A percentile compares a stretch with the other conserved stretches of the same genome.
These are phyloP conservation scores for Pogona vitticeps DNA, from an alignment of 2,113 vertebrate species.

Conservation along the genomic window DNA sequence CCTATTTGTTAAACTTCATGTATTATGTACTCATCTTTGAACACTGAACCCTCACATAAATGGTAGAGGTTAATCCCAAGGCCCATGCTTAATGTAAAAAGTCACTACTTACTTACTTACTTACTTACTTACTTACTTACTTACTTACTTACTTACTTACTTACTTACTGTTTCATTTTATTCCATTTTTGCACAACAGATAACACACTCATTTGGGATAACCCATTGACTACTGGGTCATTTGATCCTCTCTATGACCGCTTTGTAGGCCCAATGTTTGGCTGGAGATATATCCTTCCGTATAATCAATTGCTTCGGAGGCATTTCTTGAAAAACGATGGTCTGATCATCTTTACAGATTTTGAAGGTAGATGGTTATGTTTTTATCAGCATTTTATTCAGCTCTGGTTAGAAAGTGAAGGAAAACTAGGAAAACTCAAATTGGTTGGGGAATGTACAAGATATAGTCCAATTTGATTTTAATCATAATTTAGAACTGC, in stretches of 20 bases:
- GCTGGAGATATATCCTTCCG: constrained; percentile 84
- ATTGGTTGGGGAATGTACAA: neutral
- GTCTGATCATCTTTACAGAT: constrained; percentile 86
- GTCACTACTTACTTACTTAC: neutral
- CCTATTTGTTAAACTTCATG: neutral
- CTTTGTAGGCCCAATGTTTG: constrained; percentile 56
- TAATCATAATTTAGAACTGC: neutral
- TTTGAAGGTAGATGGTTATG: constrained; percentile 79
- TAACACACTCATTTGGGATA: constrained; percentile 75
- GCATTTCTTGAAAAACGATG: constrained; percentile 86
- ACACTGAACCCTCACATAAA: neutral
- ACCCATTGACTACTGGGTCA: constrained; percentile 72
- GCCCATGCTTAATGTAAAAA: neutral
- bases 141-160: neutral
- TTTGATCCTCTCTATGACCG: constrained; percentile 76
- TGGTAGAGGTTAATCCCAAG: too few species aligned
- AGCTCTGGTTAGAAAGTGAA: neutral
- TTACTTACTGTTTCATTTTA: neutral
- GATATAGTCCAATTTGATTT: neutral
- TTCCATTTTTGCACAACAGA: constrained; percentile 59
- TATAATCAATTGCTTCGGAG: constrained; percentile 77
- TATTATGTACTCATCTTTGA: neutral
- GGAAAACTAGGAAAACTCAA: neutral
- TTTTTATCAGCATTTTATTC: neutral
- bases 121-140: neutral